These are phyloP conservation scores for Gila robusta DNA, from an alignment of 2,797 vertebrate genomes.

Conservation along the genomic window DNA sequence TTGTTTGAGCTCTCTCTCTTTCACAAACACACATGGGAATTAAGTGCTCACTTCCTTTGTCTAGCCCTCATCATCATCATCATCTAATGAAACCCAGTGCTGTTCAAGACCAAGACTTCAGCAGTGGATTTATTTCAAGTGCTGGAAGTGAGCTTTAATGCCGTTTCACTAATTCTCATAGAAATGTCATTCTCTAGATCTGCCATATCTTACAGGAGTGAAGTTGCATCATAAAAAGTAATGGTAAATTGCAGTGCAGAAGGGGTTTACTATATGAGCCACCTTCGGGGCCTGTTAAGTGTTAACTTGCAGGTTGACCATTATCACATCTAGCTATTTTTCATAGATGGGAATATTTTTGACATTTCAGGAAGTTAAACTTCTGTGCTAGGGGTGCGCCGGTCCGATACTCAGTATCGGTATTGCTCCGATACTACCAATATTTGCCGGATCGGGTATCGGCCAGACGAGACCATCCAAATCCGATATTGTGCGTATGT, in stretches of 20 bases:
- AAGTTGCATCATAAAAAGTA: background rate
- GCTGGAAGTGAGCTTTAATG: background rate
- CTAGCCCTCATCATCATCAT: slow-evolving; percentile 22
- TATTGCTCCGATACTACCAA: too few relatives aligned
- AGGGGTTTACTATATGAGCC: background rate
- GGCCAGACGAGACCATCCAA: too few relatives aligned
- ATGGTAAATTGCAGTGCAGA: background rate
- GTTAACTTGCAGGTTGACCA: too few relatives aligned
- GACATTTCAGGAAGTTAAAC: too few relatives aligned
- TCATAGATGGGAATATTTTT: too few relatives aligned
- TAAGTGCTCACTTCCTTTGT: slow-evolving; percentile 37
- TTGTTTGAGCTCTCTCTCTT: background rate
- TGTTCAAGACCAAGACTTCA: slow-evolving; percentile 1
- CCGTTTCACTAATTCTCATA: background rate
- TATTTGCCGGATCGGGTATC: too few relatives aligned
- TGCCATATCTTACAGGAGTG: slow-evolving; percentile 18
- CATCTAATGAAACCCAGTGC: slow-evolving; percentile 30
- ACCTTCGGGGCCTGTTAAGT: background rate
- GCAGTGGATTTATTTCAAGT: slow-evolving; percentile 13
- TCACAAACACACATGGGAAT: background rate
- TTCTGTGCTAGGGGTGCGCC: too few relatives aligned
- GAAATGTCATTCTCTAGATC: background rate
- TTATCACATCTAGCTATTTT: too few relatives aligned
- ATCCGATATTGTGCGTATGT: too few relatives aligned
- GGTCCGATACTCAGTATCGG: too few relatives aligned